phyloP scores from a whole-genome alignment of 1,140 invertebrate species.

The Cherax destructor region DNA sequence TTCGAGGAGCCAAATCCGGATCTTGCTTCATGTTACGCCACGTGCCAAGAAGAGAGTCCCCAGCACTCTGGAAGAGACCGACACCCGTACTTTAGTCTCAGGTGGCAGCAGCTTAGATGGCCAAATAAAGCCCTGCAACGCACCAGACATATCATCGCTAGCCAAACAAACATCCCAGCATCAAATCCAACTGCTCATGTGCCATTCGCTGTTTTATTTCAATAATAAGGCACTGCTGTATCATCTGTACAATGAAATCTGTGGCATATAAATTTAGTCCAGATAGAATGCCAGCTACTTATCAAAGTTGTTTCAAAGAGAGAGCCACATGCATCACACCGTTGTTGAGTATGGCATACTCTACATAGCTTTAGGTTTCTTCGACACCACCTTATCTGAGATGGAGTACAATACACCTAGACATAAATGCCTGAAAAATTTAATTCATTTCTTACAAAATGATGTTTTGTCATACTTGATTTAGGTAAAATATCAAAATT shows the following conservation, averaged over 20 bases:
- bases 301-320: neutral
- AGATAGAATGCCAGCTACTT: neutral
- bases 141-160: constrained; percentile 23
- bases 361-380: neutral
- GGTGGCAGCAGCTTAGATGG: constrained; percentile 43
- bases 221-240: constrained; percentile 34
- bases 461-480: too few species aligned
- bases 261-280: constrained; percentile 37
- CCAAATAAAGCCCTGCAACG: neutral
- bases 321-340: constrained; percentile 27
- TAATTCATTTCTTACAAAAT: neutral
- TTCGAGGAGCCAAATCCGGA: constrained; percentile 44
- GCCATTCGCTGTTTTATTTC: neutral
- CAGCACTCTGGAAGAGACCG: constrained; percentile 66
- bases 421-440: neutral
- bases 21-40: constrained; percentile 61
- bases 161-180: constrained; percentile 18
- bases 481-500: too few species aligned
- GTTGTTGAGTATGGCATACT: neutral
- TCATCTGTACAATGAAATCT: constrained; percentile 5
- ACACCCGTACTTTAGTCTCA: constrained; percentile 66
- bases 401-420: neutral
- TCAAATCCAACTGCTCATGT: neutral
- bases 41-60: constrained; percentile 48
- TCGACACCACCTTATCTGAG: neutral